Base-by-base conservation (phyloP, 64 coral and sea anemone species). In the Platygyra sinensis region DNA sequence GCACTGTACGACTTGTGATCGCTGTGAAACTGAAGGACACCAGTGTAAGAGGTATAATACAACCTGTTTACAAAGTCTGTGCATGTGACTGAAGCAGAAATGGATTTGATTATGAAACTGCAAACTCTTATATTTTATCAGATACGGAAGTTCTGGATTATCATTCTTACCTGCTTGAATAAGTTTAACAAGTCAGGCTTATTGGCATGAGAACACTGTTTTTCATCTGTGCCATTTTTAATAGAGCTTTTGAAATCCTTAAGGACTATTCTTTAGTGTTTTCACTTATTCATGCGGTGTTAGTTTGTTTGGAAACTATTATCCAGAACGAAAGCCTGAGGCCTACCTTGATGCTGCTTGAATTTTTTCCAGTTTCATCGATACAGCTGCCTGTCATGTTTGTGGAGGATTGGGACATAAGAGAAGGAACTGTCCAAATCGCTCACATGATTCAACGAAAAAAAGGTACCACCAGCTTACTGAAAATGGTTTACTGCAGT, bases 351-450 rank as follows among this genome's bases (percentile, higher is more conserved):
- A 46, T 57, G 38, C 38, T 81, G 36, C 13, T 15, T 0, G 31
- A 10, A 20, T 76, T 85, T 83, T 33, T 75, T 71, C 89, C 93
- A 57, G 54, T 14, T 57, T 16, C 36, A 69, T 57, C 54, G 72
- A 38, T 19, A 49, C 75, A 84, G 96, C 93, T 24, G 38, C 81
- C 4, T 98, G 96, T 39, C 93, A 98, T 32, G 83, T 98, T 61
- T 98, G 96, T 59, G 96, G 93, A 19, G 80, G 64, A 4, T 13
- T 90, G 6, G 96, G 86, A 30, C 96, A 98, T 79, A 98, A 98
- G 86, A 86, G 96, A 60, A 88, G 87, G 60, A 51, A 95, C 62
- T 98, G 96, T 60, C 93, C 93, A 71, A 67, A 22, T 4, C 62
- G 81, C 81, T 51, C 24, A 4, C 27, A 12, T 85, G 63, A 71